Evolutionary conservation across 2,797 vertebrate genomes (phyloP).

Genomic region (Hypotaenidia okinawae): DNA sequence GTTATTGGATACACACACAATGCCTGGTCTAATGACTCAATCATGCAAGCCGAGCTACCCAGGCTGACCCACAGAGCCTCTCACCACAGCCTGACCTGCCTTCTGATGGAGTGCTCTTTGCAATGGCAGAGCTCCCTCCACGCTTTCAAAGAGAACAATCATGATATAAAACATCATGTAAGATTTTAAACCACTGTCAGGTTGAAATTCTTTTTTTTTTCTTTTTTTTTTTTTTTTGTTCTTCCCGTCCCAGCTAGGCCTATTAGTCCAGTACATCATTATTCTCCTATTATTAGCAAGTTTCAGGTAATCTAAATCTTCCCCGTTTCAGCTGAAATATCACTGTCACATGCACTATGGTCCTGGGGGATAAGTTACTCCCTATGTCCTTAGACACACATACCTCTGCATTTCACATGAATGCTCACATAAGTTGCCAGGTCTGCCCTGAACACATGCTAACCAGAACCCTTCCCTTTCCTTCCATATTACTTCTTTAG

Average conservation of each 20-base stretch:
- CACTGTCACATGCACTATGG: background rate
- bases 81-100: background rate
- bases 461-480: background rate
- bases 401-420: background rate
- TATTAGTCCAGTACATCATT: background rate
- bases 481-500: background rate
- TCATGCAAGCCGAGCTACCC: constrained; percentile 15
- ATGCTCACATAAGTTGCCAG: background rate
- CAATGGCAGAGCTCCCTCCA: background rate
- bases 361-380: background rate
- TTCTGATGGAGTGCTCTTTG: background rate
- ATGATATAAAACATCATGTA: accelerated
- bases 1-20: constrained; percentile 19
- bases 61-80: background rate
- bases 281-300: background rate
- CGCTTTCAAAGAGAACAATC: background rate
- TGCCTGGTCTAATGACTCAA: background rate
- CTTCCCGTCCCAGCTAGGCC: background rate
- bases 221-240: background rate
- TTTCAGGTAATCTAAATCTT: background rate
- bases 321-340: background rate
- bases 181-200: background rate
- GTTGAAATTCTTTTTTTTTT: background rate
- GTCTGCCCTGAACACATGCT: background rate
- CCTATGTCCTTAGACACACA: background rate